These are phyloP conservation scores for Hoplias malabaricus DNA, from an alignment of 2,113 vertebrate genomes.

Conservation along the genomic window DNA sequence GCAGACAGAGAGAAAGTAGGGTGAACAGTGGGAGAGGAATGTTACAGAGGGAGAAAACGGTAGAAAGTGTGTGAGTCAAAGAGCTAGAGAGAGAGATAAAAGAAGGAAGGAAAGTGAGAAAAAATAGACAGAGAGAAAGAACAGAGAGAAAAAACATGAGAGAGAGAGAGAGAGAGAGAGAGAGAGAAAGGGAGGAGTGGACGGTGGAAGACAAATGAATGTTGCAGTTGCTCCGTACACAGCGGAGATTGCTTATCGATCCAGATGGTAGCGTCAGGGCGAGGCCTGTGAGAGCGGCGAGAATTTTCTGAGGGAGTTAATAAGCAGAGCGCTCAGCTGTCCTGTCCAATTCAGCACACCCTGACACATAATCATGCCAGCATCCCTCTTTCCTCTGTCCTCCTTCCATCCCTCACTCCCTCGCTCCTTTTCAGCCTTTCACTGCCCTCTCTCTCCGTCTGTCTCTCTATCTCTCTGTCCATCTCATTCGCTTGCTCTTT, in stretches of 20 bases:
- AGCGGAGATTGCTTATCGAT: slow-evolving; percentile 99
- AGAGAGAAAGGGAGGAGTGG: slow-evolving; percentile 76
- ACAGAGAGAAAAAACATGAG: slow-evolving; percentile 24
- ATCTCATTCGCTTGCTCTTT: slow-evolving; percentile 49
- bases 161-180: slow-evolving; percentile 27
- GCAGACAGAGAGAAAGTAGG: no score
- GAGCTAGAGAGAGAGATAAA: neutral
- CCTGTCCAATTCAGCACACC: slow-evolving; percentile 99
- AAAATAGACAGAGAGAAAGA: neutral
- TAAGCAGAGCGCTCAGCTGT: slow-evolving; percentile 99
- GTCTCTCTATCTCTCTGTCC: slow-evolving; percentile 71
- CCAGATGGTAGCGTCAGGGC: slow-evolving; percentile 96
- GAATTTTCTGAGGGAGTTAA: slow-evolving; percentile 99
- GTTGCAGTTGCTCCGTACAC: slow-evolving; percentile 98
- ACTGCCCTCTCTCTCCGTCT: slow-evolving; percentile 49
- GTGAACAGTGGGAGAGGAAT: no score
- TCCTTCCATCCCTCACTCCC: slow-evolving; percentile 43
- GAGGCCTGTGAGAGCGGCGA: slow-evolving; percentile 87
- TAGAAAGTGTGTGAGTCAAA: no score
- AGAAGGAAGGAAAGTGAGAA: neutral
- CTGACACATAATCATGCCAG: slow-evolving; percentile 96
- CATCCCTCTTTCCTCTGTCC: slow-evolving; percentile 95
- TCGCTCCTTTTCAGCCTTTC: slow-evolving; percentile 41
- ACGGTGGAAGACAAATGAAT: slow-evolving; percentile 98
- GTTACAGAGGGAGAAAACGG: no score